Evolutionary conservation across 2,113 vertebrate genomes (phyloP).

Genomic region (Rissa tridactyla): DNA sequence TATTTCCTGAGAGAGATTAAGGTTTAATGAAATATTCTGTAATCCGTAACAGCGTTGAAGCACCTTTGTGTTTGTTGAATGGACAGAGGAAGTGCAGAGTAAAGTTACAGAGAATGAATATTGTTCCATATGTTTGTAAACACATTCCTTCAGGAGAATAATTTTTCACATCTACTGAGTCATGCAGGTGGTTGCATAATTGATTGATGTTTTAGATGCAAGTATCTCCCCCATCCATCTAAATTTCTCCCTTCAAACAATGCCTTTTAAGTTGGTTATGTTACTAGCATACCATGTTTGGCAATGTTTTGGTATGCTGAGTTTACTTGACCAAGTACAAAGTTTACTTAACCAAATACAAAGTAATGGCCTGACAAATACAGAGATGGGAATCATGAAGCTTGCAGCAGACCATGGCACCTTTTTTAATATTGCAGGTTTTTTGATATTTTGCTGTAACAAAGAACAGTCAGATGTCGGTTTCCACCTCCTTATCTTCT

Average conservation of each 20-base stretch:
- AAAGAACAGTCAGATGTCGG: not conserved
- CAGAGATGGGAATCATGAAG: not conserved
- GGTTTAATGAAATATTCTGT: not conserved
- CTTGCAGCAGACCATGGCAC: not conserved
- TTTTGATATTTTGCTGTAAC: not conserved
- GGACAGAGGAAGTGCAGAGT: not conserved
- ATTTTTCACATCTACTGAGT: not conserved
- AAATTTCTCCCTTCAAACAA: not conserved
- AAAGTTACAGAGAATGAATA: not conserved
- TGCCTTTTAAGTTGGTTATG: not conserved
- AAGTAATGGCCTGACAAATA: not conserved
- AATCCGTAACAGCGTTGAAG: not conserved
- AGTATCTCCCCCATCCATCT: not conserved
- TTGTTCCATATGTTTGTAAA: not conserved
- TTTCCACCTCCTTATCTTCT: not conserved
- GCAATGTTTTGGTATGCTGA: not conserved
- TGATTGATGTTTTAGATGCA: not conserved
- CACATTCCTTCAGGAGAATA: not conserved
- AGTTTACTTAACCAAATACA: not conserved
- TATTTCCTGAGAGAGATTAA: not conserved
- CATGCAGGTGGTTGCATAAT: not conserved
- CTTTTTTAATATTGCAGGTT: not conserved
- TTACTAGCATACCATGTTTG: constrained; percentile 22
- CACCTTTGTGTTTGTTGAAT: not conserved
- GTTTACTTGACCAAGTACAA: constrained; percentile 20